Evolutionary conservation across 2,888 invertebrate genomes (phyloP), one percentile per base, ranked within the genome.

Genomic region (Eurytoma adleriae): DNA sequence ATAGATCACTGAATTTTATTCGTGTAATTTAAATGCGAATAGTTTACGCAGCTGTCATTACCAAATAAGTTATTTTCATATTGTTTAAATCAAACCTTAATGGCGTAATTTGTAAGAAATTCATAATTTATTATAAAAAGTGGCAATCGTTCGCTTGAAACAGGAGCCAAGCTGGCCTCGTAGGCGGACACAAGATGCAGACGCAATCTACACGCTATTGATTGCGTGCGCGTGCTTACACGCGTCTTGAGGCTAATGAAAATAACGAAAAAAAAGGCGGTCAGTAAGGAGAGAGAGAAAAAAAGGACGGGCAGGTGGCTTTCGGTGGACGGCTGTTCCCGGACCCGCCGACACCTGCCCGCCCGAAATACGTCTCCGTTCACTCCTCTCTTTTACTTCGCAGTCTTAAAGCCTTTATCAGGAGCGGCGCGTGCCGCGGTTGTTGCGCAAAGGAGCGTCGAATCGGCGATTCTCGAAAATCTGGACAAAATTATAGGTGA

Each of bases 231-330:
- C 24, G 5, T 16, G 10, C 27, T 2, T 27, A 27, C 62, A 2
- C n/a, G 12, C 27, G 7, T 16, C 3, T 62, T 30, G 27, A 7
- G 27, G 1, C 30, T 30, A 30, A 62, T 62, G 62, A 62, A 16
- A 27, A 62, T 16, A n/a, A n/a, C 30, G 16, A 62, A 30, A n/a
- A 61, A 61, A 62, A 40, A 30, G 62, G 30, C 30, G 16, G 40
- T 7, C 40, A 40, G 40, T 1, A 40, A 40, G 40, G 18, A 48
- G n/a, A 18, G 48, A 16, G 27, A 57, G 66, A 27, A 61, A 30
- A 59, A 66, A 70, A 48, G 20, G 73, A 61, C 13, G 52, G 83
- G 85, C 87, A 87, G 86, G 86, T 87, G 87, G 85, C 54, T 68
- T 13, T 61, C 73, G 70, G 13, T 18, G 52, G 69, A 73, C 76